Base-by-base conservation (phyloP, 2,888 invertebrate genomes). In the Pyrochroa serraticornis region DNA sequence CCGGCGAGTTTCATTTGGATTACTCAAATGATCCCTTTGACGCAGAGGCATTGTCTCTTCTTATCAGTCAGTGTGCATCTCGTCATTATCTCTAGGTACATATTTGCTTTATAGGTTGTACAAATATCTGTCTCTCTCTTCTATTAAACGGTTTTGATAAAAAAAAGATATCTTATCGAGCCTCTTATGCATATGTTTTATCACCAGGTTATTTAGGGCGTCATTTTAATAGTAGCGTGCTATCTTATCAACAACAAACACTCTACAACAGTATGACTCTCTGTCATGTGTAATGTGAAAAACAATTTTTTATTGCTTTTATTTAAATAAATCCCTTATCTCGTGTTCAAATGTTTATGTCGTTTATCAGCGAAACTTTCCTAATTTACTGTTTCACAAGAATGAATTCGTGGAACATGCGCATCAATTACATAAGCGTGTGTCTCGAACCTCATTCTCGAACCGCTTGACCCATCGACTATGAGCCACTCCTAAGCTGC, bases 161-260 rank as follows among this genome's bases (percentile, higher is more conserved):
- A 51, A 57, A 57, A 14, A 34, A 46, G 30, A 22, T 53, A 58
- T 58, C 58, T 58, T 58, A 58, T 58, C 58, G 39, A 36, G 43
- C 13, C 10, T 58, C 42, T 13, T 52, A 49, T 58, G 53, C 58
- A 53, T 58, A 52, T 53, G 52, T 39, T 58, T 58, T 58, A 58
- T 58, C 53, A 38, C 38, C 32, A 44, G 59, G 53, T 59, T 59
- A 59, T 59, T 59, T 59, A 54, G 59, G 59, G 54, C 59, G 50
- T 49, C 58, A 43, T 54, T 50, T 53, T 59, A 59, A 59, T 59
- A 59, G 49, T 54, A 44, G 12, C 43, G 8, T 9, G 33, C 51
- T 60, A 60, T 60, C 60, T 60, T 55, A 60, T 60, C 60, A 50
- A 38, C 22, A 48, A 50, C 45, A 60, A 60, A 60, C 60, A 60